phyloP scores from a whole-genome alignment of 2,888 invertebrate genomes.

The Lasioglossum marginatum region DNA sequence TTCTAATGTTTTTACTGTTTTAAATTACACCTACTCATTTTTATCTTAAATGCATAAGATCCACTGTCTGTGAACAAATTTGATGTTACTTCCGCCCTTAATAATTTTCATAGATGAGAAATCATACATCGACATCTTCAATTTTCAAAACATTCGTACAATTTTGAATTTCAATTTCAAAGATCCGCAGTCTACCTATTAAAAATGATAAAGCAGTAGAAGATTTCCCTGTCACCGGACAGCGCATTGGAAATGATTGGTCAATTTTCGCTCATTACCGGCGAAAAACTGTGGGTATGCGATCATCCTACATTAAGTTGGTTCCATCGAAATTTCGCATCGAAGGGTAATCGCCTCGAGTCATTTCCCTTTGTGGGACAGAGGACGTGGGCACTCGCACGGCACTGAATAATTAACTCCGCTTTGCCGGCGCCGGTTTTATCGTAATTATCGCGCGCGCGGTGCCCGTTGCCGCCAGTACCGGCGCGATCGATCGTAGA shows the following conservation, averaged over 20 bases:
- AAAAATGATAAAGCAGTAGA: constrained; percentile 2
- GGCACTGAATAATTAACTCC: constrained; percentile 69
- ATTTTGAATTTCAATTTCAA: too few relatives aligned
- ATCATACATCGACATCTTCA: too few relatives aligned
- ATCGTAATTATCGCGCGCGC: constrained; percentile 70
- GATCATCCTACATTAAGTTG: constrained; percentile 29
- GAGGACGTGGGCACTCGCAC: constrained; percentile 57
- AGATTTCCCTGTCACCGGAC: not conserved
- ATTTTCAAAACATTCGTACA: too few relatives aligned
- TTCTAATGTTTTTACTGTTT: too few relatives aligned
- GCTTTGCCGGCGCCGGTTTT: constrained; percentile 65
- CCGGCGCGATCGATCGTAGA: constrained; percentile 64
- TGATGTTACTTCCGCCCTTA: too few relatives aligned
- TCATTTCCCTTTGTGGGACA: constrained; percentile 64
- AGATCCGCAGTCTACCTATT: not conserved
- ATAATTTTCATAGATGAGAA: too few relatives aligned
- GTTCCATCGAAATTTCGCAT: constrained; percentile 58
- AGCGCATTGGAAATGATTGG: not conserved
- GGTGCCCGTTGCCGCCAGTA: constrained; percentile 36
- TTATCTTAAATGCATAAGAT: too few relatives aligned
- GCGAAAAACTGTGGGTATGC: not conserved
- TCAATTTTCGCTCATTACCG: not conserved
- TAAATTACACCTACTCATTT: too few relatives aligned
- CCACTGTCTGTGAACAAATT: too few relatives aligned
- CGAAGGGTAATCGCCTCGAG: constrained; percentile 61